Conservation (phyloP, 2,113 vertebrate genomes). For the Serilophus lunatus region DNA sequence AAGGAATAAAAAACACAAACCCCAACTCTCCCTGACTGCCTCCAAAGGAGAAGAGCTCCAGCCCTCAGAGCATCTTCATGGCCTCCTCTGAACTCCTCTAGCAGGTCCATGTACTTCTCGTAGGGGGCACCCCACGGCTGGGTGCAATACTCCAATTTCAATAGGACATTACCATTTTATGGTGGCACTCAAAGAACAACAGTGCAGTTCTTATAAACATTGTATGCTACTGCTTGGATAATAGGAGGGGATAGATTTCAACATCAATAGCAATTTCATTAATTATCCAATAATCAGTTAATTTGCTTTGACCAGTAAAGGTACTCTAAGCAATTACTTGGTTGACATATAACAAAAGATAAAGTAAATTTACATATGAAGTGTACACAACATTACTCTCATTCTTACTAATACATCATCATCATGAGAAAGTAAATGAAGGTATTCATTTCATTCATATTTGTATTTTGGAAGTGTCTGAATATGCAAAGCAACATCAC, state of each 20-base stretch:
- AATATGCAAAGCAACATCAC: slow-evolving; percentile 25
- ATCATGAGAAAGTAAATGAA: slow-evolving; percentile 11
- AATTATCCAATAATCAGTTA: not conserved
- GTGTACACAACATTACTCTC: not conserved
- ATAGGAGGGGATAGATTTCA: not conserved
- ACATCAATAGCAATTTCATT: not conserved
- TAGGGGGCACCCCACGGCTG: not conserved
- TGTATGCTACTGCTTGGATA: not conserved
- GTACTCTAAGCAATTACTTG: not conserved
- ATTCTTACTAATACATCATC: not conserved
- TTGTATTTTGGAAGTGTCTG: slow-evolving; percentile 9
- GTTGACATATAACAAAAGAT: not conserved
- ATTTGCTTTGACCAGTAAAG: slow-evolving; percentile 13
- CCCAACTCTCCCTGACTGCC: not conserved
- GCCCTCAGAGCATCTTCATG: rapidly evolving
- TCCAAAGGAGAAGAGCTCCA: not conserved
- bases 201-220: not conserved
- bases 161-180: not conserved
- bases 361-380: slow-evolving; percentile 3
- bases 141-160: not conserved
- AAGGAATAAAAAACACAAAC: no score
- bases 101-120: not conserved
- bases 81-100: not conserved
- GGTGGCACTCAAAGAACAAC: not conserved
- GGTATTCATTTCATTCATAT: slow-evolving; percentile 27